A percentile compares a stretch with the other conserved stretches of the same genome.
Conservation (phyloP, 1,140 invertebrate genomes). For the Centruroides vittatus region DNA sequence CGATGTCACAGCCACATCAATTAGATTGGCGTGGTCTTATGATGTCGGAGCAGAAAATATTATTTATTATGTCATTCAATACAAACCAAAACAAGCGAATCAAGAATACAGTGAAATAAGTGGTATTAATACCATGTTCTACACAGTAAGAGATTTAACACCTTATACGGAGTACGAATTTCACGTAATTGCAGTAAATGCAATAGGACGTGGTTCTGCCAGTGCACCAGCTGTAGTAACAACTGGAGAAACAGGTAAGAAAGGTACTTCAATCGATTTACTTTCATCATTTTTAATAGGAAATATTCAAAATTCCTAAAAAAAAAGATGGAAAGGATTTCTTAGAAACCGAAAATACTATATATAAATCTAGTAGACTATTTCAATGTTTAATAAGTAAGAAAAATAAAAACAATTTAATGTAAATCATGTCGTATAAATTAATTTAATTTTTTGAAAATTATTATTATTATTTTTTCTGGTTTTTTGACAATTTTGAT, state of each 20-base stretch:
- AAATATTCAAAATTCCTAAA: no score
- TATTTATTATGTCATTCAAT: slow-evolving; percentile 87
- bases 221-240: slow-evolving; percentile 74
- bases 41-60: slow-evolving; percentile 55
- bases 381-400: no score
- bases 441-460: no score
- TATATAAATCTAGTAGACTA: no score
- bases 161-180: slow-evolving; percentile 96
- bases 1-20: slow-evolving; percentile 82
- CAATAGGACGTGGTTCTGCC: slow-evolving; percentile 72
- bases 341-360: no score
- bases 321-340: no score
- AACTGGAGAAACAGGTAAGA: slow-evolving; percentile 88
- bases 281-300: no score
- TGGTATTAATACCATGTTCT: slow-evolving; percentile 82
- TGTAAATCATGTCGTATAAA: no score
- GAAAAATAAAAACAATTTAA: no score
- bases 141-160: slow-evolving; percentile 70
- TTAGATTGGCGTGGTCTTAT: slow-evolving; percentile 80
- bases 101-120: slow-evolving; percentile 51
- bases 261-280: no score
- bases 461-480: no score
- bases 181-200: slow-evolving; percentile 86
- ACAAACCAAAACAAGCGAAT: slow-evolving; percentile 69
- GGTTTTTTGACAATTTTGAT: no score